Conservation (phyloP, 2,888 invertebrate genomes). For the Dichetophora obliterata region DNA sequence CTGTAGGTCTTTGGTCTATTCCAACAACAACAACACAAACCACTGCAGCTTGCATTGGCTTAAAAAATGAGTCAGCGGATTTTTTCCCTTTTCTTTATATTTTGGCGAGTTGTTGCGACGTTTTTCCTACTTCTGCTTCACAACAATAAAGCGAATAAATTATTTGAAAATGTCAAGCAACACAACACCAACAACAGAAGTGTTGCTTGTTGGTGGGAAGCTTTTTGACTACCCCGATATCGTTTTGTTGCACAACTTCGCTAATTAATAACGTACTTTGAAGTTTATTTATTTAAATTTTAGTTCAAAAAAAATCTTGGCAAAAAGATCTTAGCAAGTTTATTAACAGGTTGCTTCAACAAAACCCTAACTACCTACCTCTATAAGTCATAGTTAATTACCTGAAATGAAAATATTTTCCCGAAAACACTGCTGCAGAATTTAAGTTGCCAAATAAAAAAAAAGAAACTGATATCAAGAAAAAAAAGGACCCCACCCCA, state of each 20-base stretch:
- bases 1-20: slow-evolving; percentile 24
- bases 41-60: neutral
- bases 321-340: too few species aligned
- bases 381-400: too few species aligned
- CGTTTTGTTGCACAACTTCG: neutral
- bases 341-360: too few species aligned
- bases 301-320: too few species aligned
- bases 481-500: slow-evolving; percentile 19
- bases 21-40: neutral
- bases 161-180: too few species aligned
- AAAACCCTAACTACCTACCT: too few species aligned
- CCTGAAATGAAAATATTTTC: too few species aligned
- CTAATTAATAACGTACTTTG: too few species aligned
- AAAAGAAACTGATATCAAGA: neutral
- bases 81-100: neutral
- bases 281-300: too few species aligned
- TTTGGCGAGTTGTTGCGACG: neutral
- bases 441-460: too few species aligned
- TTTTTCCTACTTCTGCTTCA: neutral
- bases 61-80: slow-evolving; percentile 19
- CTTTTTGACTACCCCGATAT: neutral
- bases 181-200: too few species aligned
- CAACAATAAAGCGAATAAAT: neutral
- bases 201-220: neutral
- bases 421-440: too few species aligned